phyloP scores from a whole-genome alignment of 2,113 vertebrate species.

The Corapipo altera region DNA sequence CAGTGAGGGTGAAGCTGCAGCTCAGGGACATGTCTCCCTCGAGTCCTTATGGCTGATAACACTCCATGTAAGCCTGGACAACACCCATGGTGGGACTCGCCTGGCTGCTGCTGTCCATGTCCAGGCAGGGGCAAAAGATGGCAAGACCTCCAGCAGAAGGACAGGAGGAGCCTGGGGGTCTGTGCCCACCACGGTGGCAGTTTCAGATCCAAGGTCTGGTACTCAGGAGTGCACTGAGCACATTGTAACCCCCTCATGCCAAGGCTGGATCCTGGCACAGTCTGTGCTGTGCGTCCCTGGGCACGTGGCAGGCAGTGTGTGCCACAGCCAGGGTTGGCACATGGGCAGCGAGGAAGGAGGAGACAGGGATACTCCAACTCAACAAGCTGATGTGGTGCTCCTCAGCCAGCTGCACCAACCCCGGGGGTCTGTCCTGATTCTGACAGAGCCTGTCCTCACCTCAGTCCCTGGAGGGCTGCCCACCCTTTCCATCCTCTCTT shows the following conservation, averaged over 20 bases:
- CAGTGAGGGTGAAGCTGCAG: not conserved
- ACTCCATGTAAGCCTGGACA: no score
- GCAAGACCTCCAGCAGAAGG: not conserved
- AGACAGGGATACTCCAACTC: not conserved
- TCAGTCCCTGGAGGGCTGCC: not conserved
- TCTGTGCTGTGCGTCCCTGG: not conserved
- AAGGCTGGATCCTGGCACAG: not conserved
- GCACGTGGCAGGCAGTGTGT: not conserved
- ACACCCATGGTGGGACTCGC: not conserved
- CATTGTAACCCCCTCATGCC: not conserved
- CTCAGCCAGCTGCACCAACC: not conserved
- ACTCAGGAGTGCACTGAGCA: no score
- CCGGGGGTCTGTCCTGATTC: not conserved
- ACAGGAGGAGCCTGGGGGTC: not conserved
- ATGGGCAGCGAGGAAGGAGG: not conserved
- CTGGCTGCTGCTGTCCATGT: not conserved
- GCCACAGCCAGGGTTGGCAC: not conserved
- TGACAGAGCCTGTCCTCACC: rapidly evolving
- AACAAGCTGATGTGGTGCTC: no score
- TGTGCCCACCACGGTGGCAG: no score
- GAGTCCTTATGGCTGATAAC: no score
- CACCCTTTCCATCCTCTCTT: not conserved
- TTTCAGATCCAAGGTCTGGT: not conserved
- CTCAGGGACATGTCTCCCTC: not conserved
- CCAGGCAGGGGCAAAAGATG: not conserved